A percentile compares a stretch with the other conserved stretches of the same genome.
These are phyloP conservation scores for Indri indri DNA, from an alignment of 2,113 vertebrate species.

Conservation along the genomic window DNA sequence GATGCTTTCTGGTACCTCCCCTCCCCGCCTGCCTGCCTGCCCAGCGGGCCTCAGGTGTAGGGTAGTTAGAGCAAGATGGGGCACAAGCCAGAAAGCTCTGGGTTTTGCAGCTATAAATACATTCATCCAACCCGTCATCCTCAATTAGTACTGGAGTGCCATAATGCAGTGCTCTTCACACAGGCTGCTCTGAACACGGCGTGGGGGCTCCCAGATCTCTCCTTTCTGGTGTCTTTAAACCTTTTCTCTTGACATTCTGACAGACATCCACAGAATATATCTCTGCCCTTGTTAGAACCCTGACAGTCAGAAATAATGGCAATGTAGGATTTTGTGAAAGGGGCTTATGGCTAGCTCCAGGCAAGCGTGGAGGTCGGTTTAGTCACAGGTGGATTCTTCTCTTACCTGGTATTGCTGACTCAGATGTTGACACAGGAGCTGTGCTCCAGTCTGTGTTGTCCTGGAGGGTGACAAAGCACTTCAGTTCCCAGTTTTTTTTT, in stretches of 20 bases:
- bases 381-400: not conserved
- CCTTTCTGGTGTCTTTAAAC: not conserved
- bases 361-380: not conserved
- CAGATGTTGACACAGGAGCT: no score
- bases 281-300: not conserved
- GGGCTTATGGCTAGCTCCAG: not conserved
- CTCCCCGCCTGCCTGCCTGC: not conserved
- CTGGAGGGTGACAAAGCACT: no score
- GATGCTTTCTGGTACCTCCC: not conserved
- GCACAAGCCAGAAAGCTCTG: conserved; percentile 20
- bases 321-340: not conserved
- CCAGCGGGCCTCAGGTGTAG: not conserved
- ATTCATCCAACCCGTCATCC: conserved; percentile 52
- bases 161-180: not conserved
- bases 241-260: not conserved
- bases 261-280: not conserved
- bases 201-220: not conserved
- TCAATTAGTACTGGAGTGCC: conserved; percentile 35
- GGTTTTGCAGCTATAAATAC: conserved; percentile 60
- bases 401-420: not conserved
- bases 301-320: not conserved
- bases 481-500: not conserved
- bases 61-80: not conserved
- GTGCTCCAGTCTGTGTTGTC: not conserved
- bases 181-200: not conserved